Evolutionary conservation across 2,888 invertebrate species (phyloP), one percentile per base, ranked within the genome.

Genomic region (Drosophila engyochracea): DNA sequence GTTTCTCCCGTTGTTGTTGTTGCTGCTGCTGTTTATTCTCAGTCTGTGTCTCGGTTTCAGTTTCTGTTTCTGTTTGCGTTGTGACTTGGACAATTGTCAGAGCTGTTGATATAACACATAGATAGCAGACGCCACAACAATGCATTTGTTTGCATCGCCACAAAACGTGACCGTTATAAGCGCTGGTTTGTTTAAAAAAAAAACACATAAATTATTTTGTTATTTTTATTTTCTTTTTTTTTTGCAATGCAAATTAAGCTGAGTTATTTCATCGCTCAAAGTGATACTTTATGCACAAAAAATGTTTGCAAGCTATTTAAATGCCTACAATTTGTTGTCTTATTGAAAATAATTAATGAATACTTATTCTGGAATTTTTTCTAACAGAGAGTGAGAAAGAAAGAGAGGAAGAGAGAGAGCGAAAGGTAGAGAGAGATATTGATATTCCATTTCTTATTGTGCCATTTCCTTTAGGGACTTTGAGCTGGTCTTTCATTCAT

Each of bases 151-250:
- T 86, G 63, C 66, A 35, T 54, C 60, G 44, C 55, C 59, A n/a
- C 52, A 78, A 90, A 90, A 90, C 85, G 90, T 85, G 90, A 90
- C 89, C 76, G 73, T 75, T 85, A 86, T 83, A 75, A 83, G 58
- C 81, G 67, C 66, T 70, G 61, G 61, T 87, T 75, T 64, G 65
- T 68, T 61, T 74, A 28, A 14, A 35, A 35, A 5, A 35, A 70
- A 62, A 57, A 65, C 28, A 76, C 37, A 54, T 49, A 66, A 63
- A 44, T 57, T 35, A 25, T 51, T 67, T 57, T 33, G 33, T 57
- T 64, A 44, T 37, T 12, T 41, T 28, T 39, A 9, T 52, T 62
- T 22, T 19, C 7, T 30, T 9, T 9, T 31, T 35, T 35, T 65
- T 60, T 60, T 44, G 39, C 31, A 67, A 22, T 66, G 47, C 30